These are phyloP conservation scores for Drosophila dunni DNA, from an alignment of 1,140 invertebrate species.

Conservation along the genomic window DNA sequence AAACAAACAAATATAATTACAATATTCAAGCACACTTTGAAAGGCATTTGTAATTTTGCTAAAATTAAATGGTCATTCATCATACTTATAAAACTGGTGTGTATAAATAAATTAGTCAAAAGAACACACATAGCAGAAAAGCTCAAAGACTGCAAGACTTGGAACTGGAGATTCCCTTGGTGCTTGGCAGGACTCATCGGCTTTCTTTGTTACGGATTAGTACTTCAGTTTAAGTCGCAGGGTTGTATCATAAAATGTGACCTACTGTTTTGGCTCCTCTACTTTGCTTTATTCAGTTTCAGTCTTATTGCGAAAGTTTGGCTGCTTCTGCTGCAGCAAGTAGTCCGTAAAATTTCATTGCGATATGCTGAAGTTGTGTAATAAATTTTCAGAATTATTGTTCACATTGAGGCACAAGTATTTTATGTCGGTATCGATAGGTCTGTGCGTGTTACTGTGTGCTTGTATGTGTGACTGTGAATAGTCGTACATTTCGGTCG, in stretches of 20 bases:
- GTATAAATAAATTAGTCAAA: constrained; percentile 69
- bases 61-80: constrained; percentile 42
- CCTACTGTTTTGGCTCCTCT: constrained; percentile 57
- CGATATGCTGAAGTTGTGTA: constrained; percentile 76
- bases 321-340: constrained; percentile 60
- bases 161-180: constrained; percentile 21
- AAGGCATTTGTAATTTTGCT: constrained; percentile 51
- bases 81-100: constrained; percentile 23
- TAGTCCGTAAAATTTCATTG: constrained; percentile 82
- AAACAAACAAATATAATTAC: constrained; percentile 2
- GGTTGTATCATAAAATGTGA: constrained; percentile 76
- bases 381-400: constrained; percentile 79
- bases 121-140: constrained; percentile 62
- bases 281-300: constrained; percentile 71
- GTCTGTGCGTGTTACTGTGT: background rate
- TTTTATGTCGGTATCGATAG: constrained; percentile 49
- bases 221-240: constrained; percentile 33
- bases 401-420: constrained; percentile 67
- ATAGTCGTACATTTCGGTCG: background rate
- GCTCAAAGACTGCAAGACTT: too few relatives aligned
- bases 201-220: constrained; percentile 75
- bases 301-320: constrained; percentile 54
- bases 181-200: background rate
- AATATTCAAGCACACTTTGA: background rate
- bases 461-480: constrained; percentile 4